phyloP scores from a whole-genome alignment of 2,797 vertebrate genomes.

The Spinus pinus region DNA sequence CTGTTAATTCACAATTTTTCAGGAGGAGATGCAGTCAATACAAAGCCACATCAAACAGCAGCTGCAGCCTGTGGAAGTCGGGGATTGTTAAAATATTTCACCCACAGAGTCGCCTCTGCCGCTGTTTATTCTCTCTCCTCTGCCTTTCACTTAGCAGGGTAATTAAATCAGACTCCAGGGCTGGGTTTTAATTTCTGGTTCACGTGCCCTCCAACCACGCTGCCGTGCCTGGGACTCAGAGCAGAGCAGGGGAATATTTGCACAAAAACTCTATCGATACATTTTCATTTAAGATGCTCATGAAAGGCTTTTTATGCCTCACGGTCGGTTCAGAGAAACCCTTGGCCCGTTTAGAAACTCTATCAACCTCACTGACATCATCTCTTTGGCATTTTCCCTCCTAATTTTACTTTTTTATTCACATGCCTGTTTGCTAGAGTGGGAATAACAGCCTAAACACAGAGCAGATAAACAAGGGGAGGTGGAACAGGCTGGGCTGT shows the following conservation, averaged over 20 bases:
- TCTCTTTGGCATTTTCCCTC: not conserved
- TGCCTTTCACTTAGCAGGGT: constrained; percentile 40
- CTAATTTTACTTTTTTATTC: not conserved
- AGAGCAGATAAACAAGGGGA: not conserved
- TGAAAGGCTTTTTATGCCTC: not conserved
- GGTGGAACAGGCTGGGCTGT: not conserved
- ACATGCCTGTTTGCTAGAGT: not conserved
- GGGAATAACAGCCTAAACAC: not conserved
- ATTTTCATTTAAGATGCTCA: not conserved
- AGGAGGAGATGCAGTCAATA: not conserved
- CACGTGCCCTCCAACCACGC: constrained; percentile 28
- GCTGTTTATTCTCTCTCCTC: not conserved
- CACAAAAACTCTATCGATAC: not conserved
- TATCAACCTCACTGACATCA: not conserved
- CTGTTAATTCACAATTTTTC: not conserved
- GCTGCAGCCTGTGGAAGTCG: rapidly evolving
- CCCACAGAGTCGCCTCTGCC: not conserved
- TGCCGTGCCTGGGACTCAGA: not conserved
- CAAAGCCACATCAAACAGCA: not conserved
- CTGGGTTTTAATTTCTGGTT: constrained; percentile 53
- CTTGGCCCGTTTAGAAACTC: not conserved
- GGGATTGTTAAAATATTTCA: not conserved
- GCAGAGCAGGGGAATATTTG: not conserved
- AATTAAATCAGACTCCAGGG: constrained; percentile 46
- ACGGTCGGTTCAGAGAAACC: not conserved